A percentile compares a stretch with the other conserved stretches of the same genome.
phyloP scores from a whole-genome alignment of 1,140 invertebrate genomes.

The Drosophila nikananu region DNA sequence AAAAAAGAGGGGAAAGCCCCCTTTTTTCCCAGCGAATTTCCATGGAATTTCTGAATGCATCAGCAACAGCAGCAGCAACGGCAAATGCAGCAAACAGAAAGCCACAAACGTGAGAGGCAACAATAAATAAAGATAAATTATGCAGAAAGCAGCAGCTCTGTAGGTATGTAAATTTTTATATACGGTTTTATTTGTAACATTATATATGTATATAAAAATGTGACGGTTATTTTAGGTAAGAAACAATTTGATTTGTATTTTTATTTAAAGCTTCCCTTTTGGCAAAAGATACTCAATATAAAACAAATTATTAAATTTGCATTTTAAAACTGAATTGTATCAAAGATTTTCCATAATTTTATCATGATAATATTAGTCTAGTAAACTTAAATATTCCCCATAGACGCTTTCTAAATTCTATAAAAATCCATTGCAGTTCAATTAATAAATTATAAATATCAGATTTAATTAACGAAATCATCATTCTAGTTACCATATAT shows the following conservation, averaged over 20 bases:
- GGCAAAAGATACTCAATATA: background rate
- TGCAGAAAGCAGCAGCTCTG: conserved; percentile 48
- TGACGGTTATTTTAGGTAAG: background rate
- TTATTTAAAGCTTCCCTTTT: background rate
- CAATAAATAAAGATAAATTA: conserved; percentile 72
- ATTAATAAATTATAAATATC: no score
- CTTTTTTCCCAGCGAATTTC: conserved; percentile 44
- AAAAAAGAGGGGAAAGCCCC: conserved; percentile 5
- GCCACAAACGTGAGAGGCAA: conserved; percentile 64
- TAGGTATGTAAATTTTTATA: conserved; percentile 16
- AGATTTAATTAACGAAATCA: no score
- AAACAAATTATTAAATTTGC: background rate
- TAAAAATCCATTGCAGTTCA: no score
- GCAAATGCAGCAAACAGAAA: conserved; percentile 63
- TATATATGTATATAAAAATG: background rate
- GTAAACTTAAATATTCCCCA: background rate
- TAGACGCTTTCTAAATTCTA: no score
- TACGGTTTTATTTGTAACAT: background rate
- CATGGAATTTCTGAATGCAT: conserved; percentile 63
- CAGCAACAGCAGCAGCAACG: conserved; percentile 51
- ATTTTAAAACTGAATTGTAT: background rate
- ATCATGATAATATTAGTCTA: no score
- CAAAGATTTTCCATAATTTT: background rate
- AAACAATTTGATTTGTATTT: background rate
- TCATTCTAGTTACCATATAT: no score